Conservation (phyloP, 2,113 vertebrate genomes). For the Peucedramus taeniatus region DNA sequence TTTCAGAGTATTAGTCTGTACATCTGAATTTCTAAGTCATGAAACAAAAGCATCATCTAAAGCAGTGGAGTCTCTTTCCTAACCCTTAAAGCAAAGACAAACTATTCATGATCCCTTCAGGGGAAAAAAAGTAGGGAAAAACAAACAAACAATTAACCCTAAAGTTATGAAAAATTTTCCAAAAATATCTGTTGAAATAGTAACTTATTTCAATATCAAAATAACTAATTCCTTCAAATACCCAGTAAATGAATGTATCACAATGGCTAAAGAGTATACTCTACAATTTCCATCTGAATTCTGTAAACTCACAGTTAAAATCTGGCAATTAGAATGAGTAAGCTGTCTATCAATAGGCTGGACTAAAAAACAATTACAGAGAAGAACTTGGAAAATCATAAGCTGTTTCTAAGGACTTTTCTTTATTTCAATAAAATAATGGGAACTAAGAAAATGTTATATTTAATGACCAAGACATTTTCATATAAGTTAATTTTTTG, state of each 20-base stretch:
- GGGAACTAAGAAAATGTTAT: neutral
- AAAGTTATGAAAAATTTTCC: neutral
- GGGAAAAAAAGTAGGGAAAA: neutral
- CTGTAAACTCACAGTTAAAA: neutral
- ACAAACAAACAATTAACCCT: neutral
- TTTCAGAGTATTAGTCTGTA: neutral
- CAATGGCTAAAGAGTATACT: neutral
- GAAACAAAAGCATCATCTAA: neutral
- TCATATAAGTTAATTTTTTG: neutral
- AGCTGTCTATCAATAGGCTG: neutral
- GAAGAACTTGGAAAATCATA: neutral
- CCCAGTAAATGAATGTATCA: neutral
- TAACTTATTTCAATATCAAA: neutral
- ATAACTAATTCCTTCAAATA: neutral
- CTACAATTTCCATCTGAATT: neutral
- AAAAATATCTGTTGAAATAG: neutral
- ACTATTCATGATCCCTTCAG: neutral
- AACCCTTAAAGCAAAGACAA: neutral
- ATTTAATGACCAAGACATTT: neutral
- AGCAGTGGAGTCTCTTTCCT: neutral
- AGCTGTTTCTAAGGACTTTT: neutral
- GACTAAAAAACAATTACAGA: neutral
- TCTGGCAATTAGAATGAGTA: neutral
- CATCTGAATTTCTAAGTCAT: neutral
- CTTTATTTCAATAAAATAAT: neutral